Base-by-base conservation (phyloP, 2,797 vertebrate species). In the Centropyge bicolor region DNA sequence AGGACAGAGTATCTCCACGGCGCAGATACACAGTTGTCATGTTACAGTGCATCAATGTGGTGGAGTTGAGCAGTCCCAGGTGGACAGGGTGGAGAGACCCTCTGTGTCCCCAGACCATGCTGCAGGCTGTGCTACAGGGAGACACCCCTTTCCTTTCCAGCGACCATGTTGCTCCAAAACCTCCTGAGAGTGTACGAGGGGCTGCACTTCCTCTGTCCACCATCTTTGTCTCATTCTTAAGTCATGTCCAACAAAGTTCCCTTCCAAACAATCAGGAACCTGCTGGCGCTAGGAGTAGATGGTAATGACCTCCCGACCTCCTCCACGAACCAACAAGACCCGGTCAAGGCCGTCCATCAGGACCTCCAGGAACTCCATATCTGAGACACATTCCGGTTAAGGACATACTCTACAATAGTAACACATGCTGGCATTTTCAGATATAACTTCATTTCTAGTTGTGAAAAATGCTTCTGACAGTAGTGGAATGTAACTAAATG, bases 281-380 rank as follows among this genome's bases (percentile, higher is more conserved):
- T 24, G 40, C n/a, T 9, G 22, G 73, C 6, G 3, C 90, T 96
- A 99, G 22, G 98, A 99, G 87, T 98, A 98, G 91, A 99, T 99
- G 69, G 98, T 99, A 85, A 99, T 97, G 88, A 99, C 97, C 93
- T 99, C 98, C 35, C 97, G 95, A 55, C 98, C 98, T 0, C 98
- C 97, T 67, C 98, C 98, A 40, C 98, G 95, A 48, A 99, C 97
- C 86, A 99, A 84, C 8, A 99, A 93, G 48, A 98, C 98, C 9
- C 96, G 92, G 68, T 97, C 94, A 6, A 99, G 92, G 2, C 97
- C 97, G 75, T 99, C 98, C 16, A 97, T 98, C 76, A 99, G 90
- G 86, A 98, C 98, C 88, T 99, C 98, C 31, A 99, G 93, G 84
- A 99, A 99, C 91, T 99, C 97, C 97, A 99, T 99, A 70, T 99